Evolutionary conservation across 2,797 vertebrate species (phyloP).

Genomic region (Allobates femoralis): DNA sequence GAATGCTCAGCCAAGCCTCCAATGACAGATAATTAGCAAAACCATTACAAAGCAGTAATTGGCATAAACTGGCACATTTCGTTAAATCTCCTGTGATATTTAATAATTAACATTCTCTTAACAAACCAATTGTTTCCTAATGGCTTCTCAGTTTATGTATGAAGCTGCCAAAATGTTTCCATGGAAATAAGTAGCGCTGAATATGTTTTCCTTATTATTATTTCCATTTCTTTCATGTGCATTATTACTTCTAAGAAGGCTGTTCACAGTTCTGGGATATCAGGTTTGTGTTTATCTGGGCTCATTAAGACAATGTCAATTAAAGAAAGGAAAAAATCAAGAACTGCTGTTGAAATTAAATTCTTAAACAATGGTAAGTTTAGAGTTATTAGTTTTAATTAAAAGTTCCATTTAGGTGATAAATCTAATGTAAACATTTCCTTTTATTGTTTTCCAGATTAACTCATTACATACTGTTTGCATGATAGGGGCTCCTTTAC

Average conservation of each 20-base stretch:
- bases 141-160: slow-evolving; percentile 50
- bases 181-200: slow-evolving; percentile 47
- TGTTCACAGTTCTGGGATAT: slow-evolving; percentile 39
- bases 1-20: slow-evolving; percentile 35
- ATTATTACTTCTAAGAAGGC: slow-evolving; percentile 40
- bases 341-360: slow-evolving; percentile 35
- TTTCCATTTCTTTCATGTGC: too few relatives aligned
- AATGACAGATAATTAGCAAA: slow-evolving; percentile 49
- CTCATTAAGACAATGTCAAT: slow-evolving; percentile 52
- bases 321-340: slow-evolving; percentile 46
- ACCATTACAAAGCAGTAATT: slow-evolving; percentile 55
- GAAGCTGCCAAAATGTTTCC: slow-evolving; percentile 44
- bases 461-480: background rate
- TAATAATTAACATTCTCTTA: slow-evolving; percentile 59
- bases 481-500: too few relatives aligned
- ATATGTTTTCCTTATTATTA: slow-evolving; percentile 41
- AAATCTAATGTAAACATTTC: slow-evolving; percentile 37
- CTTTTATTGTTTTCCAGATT: background rate
- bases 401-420: slow-evolving; percentile 27
- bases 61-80: slow-evolving; percentile 56
- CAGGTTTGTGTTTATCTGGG: slow-evolving; percentile 45
- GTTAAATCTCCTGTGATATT: slow-evolving; percentile 53
- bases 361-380: slow-evolving; percentile 41
- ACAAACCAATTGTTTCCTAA: slow-evolving; percentile 61
- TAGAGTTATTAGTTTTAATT: slow-evolving; percentile 48